phyloP scores from a whole-genome alignment of 2,888 invertebrate genomes.

The Prenolepis imparis region DNA sequence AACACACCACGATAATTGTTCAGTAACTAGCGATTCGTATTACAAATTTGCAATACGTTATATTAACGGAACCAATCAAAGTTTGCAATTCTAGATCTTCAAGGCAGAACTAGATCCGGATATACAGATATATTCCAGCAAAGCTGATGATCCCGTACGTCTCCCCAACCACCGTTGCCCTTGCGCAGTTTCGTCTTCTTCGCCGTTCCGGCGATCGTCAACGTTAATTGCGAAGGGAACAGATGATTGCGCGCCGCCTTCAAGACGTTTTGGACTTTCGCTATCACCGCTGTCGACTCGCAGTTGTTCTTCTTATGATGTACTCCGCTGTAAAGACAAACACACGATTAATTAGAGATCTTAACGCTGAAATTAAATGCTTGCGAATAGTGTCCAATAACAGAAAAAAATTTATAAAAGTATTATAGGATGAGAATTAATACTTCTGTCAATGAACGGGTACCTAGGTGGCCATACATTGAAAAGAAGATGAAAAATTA shows the following conservation, averaged over 20 bases:
- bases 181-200: slow-evolving; percentile 93
- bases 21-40: not conserved
- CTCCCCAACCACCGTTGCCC: slow-evolving; percentile 99
- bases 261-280: slow-evolving; percentile 93
- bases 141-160: slow-evolving; percentile 90
- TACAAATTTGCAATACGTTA: not conserved
- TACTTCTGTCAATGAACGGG: no score
- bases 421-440: no score
- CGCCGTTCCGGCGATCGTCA: slow-evolving; percentile 90
- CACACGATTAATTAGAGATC: not conserved
- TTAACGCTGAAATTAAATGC: not conserved
- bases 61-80: slow-evolving; percentile 6
- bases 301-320: slow-evolving; percentile 98
- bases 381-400: not conserved
- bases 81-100: slow-evolving; percentile 9
- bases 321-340: slow-evolving; percentile 91
- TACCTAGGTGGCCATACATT: no score
- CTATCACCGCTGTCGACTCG: slow-evolving; percentile 94
- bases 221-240: slow-evolving; percentile 90
- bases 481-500: no score
- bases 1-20: not conserved
- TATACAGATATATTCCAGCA: slow-evolving; percentile 86
- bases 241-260: slow-evolving; percentile 90
- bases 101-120: slow-evolving; percentile 81
- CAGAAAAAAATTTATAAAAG: no score